Base-by-base conservation (phyloP, 2,888 invertebrate species). In the Acronicta aceris region DNA sequence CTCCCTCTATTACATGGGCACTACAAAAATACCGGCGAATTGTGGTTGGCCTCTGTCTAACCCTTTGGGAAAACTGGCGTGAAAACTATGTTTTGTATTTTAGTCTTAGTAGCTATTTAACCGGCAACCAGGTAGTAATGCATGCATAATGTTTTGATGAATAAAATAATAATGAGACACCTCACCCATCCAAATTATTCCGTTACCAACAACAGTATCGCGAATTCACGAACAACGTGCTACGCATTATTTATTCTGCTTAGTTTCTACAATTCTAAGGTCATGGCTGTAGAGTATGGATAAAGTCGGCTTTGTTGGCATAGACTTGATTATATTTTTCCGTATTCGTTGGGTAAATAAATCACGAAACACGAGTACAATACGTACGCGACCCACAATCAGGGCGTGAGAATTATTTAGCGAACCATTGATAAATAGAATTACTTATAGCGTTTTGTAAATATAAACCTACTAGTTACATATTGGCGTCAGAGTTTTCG, bases 211-310 rank as follows among this genome's bases (percentile, higher is more conserved):
- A 40, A 40, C 33, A 38, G 25, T 54, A 45, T 15, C 13, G 21
- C 36, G 42, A 68, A 58, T 59, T 51, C 38, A 21, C n/a, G 21
- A 41, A 10, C 40, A 48, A 53, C 36, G 21, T 52, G 16, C 53
- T 55, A 33, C 30, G 47, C 54, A 71, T 73, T 71, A 55, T 12
- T 30, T 62, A 73, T 71, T 71, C 59, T 27, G 57, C 16, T 42
- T 46, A 45, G 36, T 62, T 52, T 41, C 49, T 42, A 53, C 51
- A 59, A 66, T 52, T 58, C 40, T 75, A 73, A 73, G 71, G 72
- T 71, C 72, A 74, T 47, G 54, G 55, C 52, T 48, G 15, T 60
- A 41, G 7, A 33, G 45, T 46, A 27, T 38, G 42, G 38, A 41
- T 45, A 38, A 8, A 9, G 40, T 30, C 48, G 52, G 49, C 52